A percentile compares a stretch with the other conserved stretches of the same genome.
These are phyloP conservation scores for Meliscaeva auricollis DNA, from an alignment of 2,888 invertebrate genomes.

Conservation along the genomic window DNA sequence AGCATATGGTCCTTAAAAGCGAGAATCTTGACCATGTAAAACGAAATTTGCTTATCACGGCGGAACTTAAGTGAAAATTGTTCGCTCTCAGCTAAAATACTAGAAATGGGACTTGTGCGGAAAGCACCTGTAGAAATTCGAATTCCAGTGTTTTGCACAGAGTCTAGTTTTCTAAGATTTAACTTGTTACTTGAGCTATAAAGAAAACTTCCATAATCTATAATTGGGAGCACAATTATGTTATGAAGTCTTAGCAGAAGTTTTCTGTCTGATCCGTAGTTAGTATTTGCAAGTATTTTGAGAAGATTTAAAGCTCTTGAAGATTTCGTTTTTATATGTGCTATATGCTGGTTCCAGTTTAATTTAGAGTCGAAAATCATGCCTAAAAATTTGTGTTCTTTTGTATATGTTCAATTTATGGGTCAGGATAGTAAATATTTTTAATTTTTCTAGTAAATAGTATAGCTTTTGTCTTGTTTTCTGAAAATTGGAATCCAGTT, in stretches of 20 bases:
- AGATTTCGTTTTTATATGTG: neutral
- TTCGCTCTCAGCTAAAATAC: constrained; percentile 13
- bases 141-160: constrained; percentile 4
- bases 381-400: constrained; percentile 7
- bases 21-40: neutral
- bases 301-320: neutral
- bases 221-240: constrained; percentile 6
- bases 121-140: constrained; percentile 14
- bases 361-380: constrained; percentile 19
- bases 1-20: constrained; percentile 5
- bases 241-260: constrained; percentile 15
- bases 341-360: constrained; percentile 12
- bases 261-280: constrained; percentile 10
- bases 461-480: constrained; percentile 5
- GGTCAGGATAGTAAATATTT: constrained; percentile 3
- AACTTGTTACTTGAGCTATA: constrained; percentile 16
- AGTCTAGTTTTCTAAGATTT: constrained; percentile 1
- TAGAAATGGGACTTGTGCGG: neutral
- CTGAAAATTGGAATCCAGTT: constrained; percentile 3
- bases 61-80: neutral
- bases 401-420: neutral
- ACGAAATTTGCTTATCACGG: constrained; percentile 19
- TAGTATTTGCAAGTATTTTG: constrained; percentile 13
- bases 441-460: constrained; percentile 10
- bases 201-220: constrained; percentile 11